These are phyloP conservation scores for Candidula unifasciata DNA, from an alignment of 2,888 invertebrate species.

Conservation along the genomic window DNA sequence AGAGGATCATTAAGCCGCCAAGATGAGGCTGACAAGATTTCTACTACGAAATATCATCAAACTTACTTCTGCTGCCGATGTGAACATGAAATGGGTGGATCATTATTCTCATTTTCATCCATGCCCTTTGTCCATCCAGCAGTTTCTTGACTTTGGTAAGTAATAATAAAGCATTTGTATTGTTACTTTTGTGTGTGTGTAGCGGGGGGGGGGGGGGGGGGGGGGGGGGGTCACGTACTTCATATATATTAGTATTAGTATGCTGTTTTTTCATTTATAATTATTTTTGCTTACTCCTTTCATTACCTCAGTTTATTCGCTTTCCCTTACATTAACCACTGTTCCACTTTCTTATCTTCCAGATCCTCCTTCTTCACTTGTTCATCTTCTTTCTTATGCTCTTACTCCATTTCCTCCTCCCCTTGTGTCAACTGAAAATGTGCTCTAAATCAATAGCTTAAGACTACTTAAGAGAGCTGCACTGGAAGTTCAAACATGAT, in stretches of 20 bases:
- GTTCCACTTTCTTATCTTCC: not conserved
- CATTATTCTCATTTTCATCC: slow-evolving; percentile 42
- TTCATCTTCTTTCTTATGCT: not conserved
- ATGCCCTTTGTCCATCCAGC: slow-evolving; percentile 34
- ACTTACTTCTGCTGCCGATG: not conserved
- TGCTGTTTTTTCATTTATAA: too few species aligned
- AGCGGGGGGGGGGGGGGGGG: too few species aligned
- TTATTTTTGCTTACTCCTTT: too few species aligned
- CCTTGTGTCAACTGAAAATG: too few species aligned
- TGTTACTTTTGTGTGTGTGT: too few species aligned
- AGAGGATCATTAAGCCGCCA: not conserved
- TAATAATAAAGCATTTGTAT: not conserved
- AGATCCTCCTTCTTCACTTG: not conserved
- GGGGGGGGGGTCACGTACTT: too few species aligned
- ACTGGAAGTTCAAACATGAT: too few species aligned
- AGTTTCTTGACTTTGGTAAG: slow-evolving; percentile 49
- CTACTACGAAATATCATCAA: not conserved
- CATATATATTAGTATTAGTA: too few species aligned
- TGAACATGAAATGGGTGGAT: slow-evolving; percentile 16
- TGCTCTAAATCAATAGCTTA: too few species aligned
- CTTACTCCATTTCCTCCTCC: not conserved
- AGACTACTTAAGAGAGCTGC: too few species aligned
- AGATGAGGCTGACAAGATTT: slow-evolving; percentile 22
- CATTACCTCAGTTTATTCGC: not conserved
- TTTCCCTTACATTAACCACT: not conserved